phyloP scores from a whole-genome alignment of 2,888 invertebrate genomes.

The Synanthedon formicaeformis region DNA sequence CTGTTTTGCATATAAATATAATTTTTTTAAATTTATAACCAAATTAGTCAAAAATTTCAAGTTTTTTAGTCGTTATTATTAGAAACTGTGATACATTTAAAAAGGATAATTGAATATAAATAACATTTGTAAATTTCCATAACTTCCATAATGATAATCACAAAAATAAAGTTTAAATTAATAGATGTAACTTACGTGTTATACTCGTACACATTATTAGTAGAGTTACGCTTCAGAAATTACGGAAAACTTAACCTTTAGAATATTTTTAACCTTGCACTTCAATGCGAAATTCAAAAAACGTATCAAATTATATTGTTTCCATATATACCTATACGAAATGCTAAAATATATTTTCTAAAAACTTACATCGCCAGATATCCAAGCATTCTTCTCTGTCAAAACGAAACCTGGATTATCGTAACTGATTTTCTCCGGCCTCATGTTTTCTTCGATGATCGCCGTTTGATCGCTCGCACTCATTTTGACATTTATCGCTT shows the following conservation, averaged over 20 bases:
- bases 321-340: too few species aligned
- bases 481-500: constrained; percentile 10
- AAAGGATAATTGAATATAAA: too few species aligned
- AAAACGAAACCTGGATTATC: constrained; percentile 51
- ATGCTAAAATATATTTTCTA: not conserved
- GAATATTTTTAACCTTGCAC: not conserved
- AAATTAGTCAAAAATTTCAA: too few species aligned
- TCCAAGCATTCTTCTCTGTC: constrained; percentile 43
- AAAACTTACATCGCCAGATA: constrained; percentile 22
- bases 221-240: constrained; percentile 19
- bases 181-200: too few species aligned
- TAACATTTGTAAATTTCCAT: too few species aligned
- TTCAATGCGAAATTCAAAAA: not conserved
- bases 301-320: too few species aligned
- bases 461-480: constrained; percentile 16
- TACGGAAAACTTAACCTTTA: constrained; percentile 11
- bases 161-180: too few species aligned
- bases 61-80: too few species aligned
- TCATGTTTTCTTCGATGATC: constrained; percentile 19
- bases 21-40: too few species aligned
- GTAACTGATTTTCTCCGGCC: constrained; percentile 34
- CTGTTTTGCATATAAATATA: not conserved
- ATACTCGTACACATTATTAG: too few species aligned
- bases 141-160: too few species aligned
- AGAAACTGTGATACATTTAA: too few species aligned